Evolutionary conservation across 1,140 invertebrate genomes (phyloP).

Genomic region (Pararge aegeria): DNA sequence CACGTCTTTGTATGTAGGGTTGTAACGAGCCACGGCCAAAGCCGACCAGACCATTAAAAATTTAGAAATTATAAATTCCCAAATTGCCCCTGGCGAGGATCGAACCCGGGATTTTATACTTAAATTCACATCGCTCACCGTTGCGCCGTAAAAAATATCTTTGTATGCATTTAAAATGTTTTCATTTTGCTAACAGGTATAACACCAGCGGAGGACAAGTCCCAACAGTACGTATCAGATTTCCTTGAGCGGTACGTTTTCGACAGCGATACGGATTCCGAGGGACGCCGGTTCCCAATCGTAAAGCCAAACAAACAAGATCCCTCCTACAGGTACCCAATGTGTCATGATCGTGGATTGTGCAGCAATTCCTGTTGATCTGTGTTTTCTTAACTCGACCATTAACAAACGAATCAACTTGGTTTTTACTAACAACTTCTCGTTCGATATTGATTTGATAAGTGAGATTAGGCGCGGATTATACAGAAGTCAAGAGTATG

Average conservation of each 20-base stretch:
- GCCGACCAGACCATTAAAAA: no score
- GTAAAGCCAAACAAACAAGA: slow-evolving; percentile 53
- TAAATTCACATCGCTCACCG: no score
- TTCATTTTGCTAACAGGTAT: slow-evolving; percentile 39
- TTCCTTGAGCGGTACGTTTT: slow-evolving; percentile 85
- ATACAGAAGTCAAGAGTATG: no score
- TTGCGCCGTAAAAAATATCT: slow-evolving; percentile 1
- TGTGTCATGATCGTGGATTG: neutral
- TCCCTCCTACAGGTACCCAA: slow-evolving; percentile 13
- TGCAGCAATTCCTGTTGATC: slow-evolving; percentile 1
- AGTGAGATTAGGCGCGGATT: no score
- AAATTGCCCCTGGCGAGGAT: no score
- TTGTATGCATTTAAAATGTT: no score
- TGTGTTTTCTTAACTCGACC: slow-evolving; percentile 9
- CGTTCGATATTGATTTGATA: no score
- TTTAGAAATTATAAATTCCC: no score
- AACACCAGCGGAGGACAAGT: slow-evolving; percentile 72
- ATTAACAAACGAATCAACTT: neutral
- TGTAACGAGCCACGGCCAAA: no score
- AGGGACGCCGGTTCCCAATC: slow-evolving; percentile 77
- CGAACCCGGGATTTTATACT: no score
- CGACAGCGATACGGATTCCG: slow-evolving; percentile 84
- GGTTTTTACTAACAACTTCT: no score
- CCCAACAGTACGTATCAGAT: slow-evolving; percentile 82
- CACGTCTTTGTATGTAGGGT: no score